Evolutionary conservation across 2,888 invertebrate species (phyloP).

Genomic region (Xanthia togata): DNA sequence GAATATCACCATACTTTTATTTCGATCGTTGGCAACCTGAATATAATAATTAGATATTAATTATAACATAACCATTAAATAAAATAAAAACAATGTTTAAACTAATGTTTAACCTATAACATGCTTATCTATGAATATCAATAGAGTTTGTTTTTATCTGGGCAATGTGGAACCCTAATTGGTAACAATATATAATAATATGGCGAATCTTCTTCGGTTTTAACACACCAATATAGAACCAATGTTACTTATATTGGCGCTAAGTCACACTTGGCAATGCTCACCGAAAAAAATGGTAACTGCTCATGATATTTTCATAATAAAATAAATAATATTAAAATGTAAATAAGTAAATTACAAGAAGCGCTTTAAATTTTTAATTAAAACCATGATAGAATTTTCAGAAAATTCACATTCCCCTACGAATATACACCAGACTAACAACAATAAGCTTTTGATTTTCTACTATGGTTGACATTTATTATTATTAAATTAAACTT

Average conservation of each 20-base stretch:
- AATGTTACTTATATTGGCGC: conserved; percentile 1
- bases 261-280: neutral
- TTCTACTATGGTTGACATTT: too few species aligned
- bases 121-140: too few species aligned
- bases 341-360: conserved; percentile 6
- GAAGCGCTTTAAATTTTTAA: neutral
- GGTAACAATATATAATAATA: neutral
- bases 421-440: too few species aligned
- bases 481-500: too few species aligned
- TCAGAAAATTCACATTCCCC: conserved; percentile 1
- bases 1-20: too few species aligned
- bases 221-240: conserved; percentile 1
- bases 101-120: neutral
- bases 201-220: conserved; percentile 4
- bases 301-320: neutral
- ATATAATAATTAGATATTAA: too few species aligned
- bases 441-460: too few species aligned
- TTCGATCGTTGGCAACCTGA: too few species aligned
- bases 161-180: neutral
- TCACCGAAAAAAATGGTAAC: too few species aligned
- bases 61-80: too few species aligned
- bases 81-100: too few species aligned
- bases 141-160: too few species aligned
- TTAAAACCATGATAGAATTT: conserved; percentile 1
- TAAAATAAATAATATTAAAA: neutral